Evolutionary conservation across 2,797 vertebrate genomes (phyloP).

Genomic region (Chiloscyllium punctatum): DNA sequence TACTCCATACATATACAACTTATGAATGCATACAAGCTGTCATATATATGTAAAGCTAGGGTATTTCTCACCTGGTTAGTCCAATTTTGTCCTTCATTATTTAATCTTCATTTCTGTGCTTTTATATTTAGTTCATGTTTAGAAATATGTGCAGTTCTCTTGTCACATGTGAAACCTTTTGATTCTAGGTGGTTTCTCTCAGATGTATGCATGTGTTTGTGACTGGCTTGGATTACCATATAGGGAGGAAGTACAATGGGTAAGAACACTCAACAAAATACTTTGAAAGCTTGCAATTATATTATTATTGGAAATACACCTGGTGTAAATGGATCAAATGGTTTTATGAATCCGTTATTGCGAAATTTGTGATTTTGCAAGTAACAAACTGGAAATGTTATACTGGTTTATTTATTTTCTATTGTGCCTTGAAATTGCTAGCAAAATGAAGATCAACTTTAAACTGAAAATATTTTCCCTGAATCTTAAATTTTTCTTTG

Average conservation of each 20-base stretch:
- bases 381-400: neutral
- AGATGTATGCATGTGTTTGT: constrained; percentile 93
- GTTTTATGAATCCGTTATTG: neutral
- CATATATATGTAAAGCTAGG: neutral
- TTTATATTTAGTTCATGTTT: neutral
- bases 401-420: neutral
- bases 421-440: neutral
- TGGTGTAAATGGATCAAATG: neutral
- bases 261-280: constrained; percentile 55
- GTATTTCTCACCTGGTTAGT: neutral
- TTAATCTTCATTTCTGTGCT: neutral
- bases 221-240: constrained; percentile 91
- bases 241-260: constrained; percentile 95
- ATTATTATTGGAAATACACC: neutral
- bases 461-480: neutral
- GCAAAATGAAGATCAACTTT: neutral
- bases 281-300: neutral
- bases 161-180: neutral
- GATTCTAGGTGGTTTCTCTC: constrained; percentile 85
- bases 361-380: neutral
- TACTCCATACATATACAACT: neutral
- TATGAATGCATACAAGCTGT: neutral
- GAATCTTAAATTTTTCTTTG: neutral
- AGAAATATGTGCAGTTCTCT: neutral
- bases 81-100: neutral